Base-by-base conservation (phyloP, 2,797 vertebrate genomes). In the Chelmon rostratus region DNA sequence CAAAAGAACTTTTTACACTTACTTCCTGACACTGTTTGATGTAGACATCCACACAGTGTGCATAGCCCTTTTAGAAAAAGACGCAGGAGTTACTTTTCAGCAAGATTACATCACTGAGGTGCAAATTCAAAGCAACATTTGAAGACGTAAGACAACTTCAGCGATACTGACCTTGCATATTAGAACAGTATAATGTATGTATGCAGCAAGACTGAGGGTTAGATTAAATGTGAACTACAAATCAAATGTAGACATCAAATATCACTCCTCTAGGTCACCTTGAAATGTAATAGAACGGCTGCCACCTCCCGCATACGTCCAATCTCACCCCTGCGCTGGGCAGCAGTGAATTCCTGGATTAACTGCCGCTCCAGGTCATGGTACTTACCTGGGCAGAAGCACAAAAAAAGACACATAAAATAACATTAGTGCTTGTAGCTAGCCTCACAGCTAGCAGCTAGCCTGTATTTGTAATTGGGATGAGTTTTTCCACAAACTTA, bases 11-110 rank as follows among this genome's bases (percentile, higher is more conserved):
- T 53, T 46, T 40, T 19, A 61, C 23, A 84, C 93, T 96, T 95
- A 99, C 98, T 95, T 99, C 98, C 92, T 99, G 98, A 94, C 98
- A 99, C 88, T 99, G 98, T 89, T 98, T 99, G 94, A 99, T 99
- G 89, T 99, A 99, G 89, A 99, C 98, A 86, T 99, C 98, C 85
- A 99, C 97, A 82, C 98, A 99, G 89, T 99, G 98, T 84, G 98
- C 99, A 92, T 99, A 99, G 86, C 98, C 98, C 98, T 99, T 66
- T 25, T 62, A 76, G 2, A 91, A 57, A 92, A 91, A 83, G 28
- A 91, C 7, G 44, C 8, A 89, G 1, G 2, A 81, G 85, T 93
- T 70, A 56, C 68, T 58, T 59, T 82, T 68, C 38, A 44, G 52
- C n/a, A 47, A 40, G 23, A 49, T 56, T 42, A 68, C 35, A 42